Percentiles rank a stretch among this genome's conserved stretches.
These are phyloP conservation scores for Amphiduros pacificus DNA, from an alignment of 2,888 invertebrate genomes.

Conservation along the genomic window DNA sequence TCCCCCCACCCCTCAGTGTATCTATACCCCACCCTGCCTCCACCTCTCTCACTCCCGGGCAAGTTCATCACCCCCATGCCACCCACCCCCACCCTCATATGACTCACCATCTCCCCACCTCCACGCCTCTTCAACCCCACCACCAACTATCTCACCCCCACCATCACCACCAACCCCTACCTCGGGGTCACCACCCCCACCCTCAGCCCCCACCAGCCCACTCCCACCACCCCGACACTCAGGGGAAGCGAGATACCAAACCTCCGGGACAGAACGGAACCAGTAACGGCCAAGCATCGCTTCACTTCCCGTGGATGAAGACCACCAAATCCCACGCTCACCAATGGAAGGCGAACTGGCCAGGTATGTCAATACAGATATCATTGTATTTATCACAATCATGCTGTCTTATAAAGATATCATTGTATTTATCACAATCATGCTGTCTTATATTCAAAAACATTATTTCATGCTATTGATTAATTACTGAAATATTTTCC, in stretches of 20 bases:
- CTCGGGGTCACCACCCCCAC: conserved; percentile 1
- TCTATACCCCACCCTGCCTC: too few species aligned
- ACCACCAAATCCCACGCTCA: conserved; percentile 58
- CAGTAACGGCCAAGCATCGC: conserved; percentile 20
- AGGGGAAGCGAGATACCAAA: neutral
- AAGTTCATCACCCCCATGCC: neutral
- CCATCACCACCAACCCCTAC: conserved; percentile 5
- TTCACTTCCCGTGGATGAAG: conserved; percentile 59
- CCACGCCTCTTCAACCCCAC: neutral
- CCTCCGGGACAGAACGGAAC: neutral
- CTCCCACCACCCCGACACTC: neutral
- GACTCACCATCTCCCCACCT: neutral
- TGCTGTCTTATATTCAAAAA: too few species aligned
- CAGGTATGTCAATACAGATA: conserved; percentile 50
- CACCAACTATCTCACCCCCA: neutral
- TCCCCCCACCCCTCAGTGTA: too few species aligned
- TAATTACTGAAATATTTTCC: too few species aligned
- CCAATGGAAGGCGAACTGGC: conserved; percentile 58
- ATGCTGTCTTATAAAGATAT: too few species aligned
- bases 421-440: too few species aligned
- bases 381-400: too few species aligned
- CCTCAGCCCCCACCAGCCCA: neutral
- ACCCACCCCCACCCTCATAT: neutral
- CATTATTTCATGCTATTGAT: too few species aligned
- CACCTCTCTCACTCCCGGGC: too few species aligned